Evolutionary conservation across 1,140 invertebrate genomes (phyloP), one percentile per base, ranked within the genome.

Genomic region (Brachionus rubens): DNA sequence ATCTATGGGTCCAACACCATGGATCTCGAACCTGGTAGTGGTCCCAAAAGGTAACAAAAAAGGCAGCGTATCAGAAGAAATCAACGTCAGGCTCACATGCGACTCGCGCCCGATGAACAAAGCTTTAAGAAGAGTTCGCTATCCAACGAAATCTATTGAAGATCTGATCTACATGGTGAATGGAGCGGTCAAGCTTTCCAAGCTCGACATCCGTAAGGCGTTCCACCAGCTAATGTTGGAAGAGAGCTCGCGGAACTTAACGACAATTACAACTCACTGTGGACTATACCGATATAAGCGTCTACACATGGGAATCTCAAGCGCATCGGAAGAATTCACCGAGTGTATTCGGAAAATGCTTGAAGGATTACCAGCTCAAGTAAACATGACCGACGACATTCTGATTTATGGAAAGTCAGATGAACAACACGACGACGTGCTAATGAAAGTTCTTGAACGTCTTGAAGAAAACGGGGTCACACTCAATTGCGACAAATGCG

Each of bases 191-290:
- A 52, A 28, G 19, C 67, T 76, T 36, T 65, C 50, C 33, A 65
- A 33, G 16, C 4, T 48, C 16, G 67, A 70, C 67, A 33, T 47
- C 14, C 43, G 40, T n/a, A 43, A 40, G 19, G 36, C 7, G 12
- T 76, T 76, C 26, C 59, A 52, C 19, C 50, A 76, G 36, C n/a
- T 76, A 16, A 36, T 4, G 50, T n/a, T 76, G 6, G 48, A 24
- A 16, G n/a, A 33, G n/a, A 36, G 54, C 59, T 26, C 70, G 70
- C 78, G 78, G 36, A 78, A 80, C 30, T 76, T 85, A 3, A 83
- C 80, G 19, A 86, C 86, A 40, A 86, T 87, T 79, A 81, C 83
- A 21, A 81, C 80, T 3, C 83, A 84, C 9, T 86, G 83, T 81
- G 85, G 82, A 14, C 65, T 81, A 30, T 85, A 78, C 68, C 78